Evolutionary conservation across 2,797 vertebrate genomes (phyloP).

Genomic region (Sebastes trivittatus): DNA sequence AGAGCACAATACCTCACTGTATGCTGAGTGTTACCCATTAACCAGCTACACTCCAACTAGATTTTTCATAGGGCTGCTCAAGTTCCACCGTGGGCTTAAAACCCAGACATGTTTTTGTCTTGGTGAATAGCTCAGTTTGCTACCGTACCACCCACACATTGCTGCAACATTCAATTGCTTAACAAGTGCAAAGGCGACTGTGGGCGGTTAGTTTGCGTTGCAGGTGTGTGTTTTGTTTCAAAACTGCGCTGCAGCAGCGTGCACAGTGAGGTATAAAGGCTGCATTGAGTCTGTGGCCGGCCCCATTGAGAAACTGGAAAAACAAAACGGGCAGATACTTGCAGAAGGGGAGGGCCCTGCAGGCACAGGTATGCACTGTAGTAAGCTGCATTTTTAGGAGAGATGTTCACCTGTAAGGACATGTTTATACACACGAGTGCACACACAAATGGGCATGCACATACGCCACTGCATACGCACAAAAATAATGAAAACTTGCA

Average conservation of each 20-base stretch:
- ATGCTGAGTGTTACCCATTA: not conserved
- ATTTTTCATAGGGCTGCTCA: not conserved
- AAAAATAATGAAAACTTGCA: not conserved
- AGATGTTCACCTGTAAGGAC: conserved; percentile 29
- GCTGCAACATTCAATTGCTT: conserved; percentile 29
- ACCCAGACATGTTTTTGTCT: conserved; percentile 50
- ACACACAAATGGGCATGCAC: not conserved
- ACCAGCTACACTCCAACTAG: not conserved
- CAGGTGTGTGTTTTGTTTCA: conserved; percentile 47
- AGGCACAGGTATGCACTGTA: conserved; percentile 36
- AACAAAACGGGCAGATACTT: conserved; percentile 56
- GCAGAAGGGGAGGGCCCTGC: conserved; percentile 27
- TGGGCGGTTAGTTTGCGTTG: conserved; percentile 30
- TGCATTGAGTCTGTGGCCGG: conserved; percentile 15
- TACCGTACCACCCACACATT: conserved; percentile 5
- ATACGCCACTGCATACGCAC: not conserved
- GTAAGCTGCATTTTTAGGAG: conserved; percentile 15
- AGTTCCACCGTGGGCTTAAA: not conserved
- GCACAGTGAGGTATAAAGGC: conserved; percentile 27
- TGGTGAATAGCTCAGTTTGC: not conserved
- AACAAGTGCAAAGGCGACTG: conserved; percentile 23
- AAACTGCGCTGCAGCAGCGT: not conserved
- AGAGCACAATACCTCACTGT: not conserved
- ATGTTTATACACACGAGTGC: not conserved
- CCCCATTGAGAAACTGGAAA: conserved; percentile 40